Conservation (phyloP, 2,888 invertebrate genomes). For the Andrena chrysosceles region DNA sequence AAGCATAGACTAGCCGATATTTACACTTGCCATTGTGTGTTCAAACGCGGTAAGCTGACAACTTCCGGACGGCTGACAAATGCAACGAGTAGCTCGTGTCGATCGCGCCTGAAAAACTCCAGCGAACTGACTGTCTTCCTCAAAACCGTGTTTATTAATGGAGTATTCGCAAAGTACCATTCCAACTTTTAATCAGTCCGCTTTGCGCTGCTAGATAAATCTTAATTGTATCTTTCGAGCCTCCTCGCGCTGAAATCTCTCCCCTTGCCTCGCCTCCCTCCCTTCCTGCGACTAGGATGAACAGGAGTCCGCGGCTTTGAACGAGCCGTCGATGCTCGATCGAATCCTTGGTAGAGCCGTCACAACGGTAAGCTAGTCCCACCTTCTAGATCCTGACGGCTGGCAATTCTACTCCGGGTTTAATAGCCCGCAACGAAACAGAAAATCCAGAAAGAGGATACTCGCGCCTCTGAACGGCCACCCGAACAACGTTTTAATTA, state of each 20-base stretch:
- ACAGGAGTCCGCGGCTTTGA: slow-evolving; percentile 45
- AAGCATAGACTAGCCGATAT: not conserved
- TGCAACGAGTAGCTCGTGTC: slow-evolving; percentile 9
- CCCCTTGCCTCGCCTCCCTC: slow-evolving; percentile 23
- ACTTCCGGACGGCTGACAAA: not conserved
- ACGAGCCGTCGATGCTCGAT: slow-evolving; percentile 59
- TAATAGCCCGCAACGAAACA: not conserved
- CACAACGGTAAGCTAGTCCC: slow-evolving; percentile 2
- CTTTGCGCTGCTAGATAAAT: slow-evolving; percentile 63
- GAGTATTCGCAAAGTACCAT: slow-evolving; percentile 52
- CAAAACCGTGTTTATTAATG: slow-evolving; percentile 65
- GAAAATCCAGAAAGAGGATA: not conserved
- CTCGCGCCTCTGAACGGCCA: not conserved
- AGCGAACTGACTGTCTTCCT: slow-evolving; percentile 29
- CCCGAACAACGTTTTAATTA: slow-evolving; percentile 19
- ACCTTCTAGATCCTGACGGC: not conserved
- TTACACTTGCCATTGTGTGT: not conserved
- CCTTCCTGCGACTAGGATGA: slow-evolving; percentile 12
- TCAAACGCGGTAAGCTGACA: slow-evolving; percentile 1
- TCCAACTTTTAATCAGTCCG: slow-evolving; percentile 69
- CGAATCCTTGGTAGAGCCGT: slow-evolving; percentile 41
- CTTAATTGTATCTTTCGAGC: slow-evolving; percentile 72
- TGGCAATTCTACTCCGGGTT: not conserved
- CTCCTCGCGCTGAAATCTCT: slow-evolving; percentile 48
- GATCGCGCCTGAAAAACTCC: slow-evolving; percentile 34